A percentile compares a stretch with the other conserved stretches of the same genome.
These are phyloP conservation scores for Molossus molossus DNA, from an alignment of 2,797 vertebrate species.

Conservation along the genomic window DNA sequence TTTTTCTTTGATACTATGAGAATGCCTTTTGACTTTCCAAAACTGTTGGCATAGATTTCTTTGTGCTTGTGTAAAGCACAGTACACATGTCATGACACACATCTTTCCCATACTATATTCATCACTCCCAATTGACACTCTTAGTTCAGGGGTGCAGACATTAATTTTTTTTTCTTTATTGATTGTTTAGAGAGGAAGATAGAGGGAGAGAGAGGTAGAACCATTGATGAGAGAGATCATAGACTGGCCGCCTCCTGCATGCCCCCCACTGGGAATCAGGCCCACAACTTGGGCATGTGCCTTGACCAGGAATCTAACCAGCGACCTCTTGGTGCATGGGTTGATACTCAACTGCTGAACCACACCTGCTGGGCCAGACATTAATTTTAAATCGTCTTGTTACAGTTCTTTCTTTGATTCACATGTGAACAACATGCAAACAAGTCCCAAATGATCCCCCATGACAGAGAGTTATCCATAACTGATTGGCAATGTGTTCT, in stretches of 20 bases:
- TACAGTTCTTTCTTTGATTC: background rate
- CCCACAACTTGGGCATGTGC: no score
- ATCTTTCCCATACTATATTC: background rate
- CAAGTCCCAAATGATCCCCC: background rate
- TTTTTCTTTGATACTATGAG: background rate
- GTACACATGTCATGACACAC: background rate
- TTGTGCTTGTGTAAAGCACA: background rate
- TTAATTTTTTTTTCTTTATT: background rate
- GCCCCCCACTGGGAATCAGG: no score
- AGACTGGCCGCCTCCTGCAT: no score
- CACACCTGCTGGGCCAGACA: background rate
- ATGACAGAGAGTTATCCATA: background rate
- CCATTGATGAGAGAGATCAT: no score
- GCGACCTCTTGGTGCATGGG: no score
- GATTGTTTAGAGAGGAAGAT: no score
- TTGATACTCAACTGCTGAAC: no score
- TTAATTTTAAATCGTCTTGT: background rate
- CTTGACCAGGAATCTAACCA: no score
- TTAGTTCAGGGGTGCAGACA: background rate
- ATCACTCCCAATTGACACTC: background rate
- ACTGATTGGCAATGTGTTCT: background rate
- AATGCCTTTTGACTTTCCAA: background rate
- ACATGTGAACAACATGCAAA: background rate
- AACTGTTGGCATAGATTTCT: background rate
- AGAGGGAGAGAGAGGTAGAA: no score